Evolutionary conservation across 2,797 vertebrate genomes (phyloP), one percentile per base, ranked within the genome.

Genomic region (Catamblyrhynchus diadema): DNA sequence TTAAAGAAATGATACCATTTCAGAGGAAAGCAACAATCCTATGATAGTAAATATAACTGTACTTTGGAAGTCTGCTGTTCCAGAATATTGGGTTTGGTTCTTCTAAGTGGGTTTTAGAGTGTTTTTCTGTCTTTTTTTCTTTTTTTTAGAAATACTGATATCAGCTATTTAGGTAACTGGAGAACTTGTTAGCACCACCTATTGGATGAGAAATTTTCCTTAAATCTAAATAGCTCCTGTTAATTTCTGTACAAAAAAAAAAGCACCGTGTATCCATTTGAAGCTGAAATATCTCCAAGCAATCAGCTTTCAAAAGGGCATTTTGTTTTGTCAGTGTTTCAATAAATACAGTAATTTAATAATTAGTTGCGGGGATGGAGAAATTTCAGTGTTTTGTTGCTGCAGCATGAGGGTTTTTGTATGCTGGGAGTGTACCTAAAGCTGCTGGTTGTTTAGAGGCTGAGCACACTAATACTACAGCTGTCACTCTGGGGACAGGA

Each of bases 141-240:
- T 3, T 22, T 21, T 51, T 39, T 21, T 3, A 41, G 28, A 42
- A 80, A 28, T 47, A 39, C 7, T 71, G 74, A 6, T 20, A 11
- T 44, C 42, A 81, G 56, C 33, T 87, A 8, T 80, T 35, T 56
- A 41, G 35, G 6, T 50, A 82, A 71, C 47, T 21, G 24, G 23
- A 82, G 77, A 91, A 93, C 41, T 71, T 95, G 35, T 72, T 96
- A 71, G 92, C 78, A 90, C 85, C 69, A 87, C 33, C 90, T 97
- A 60, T 87, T 60, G 92, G 67, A 80, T 75, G 64, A 83, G 53
- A 73, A 54, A 15, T 47, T 27, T 41, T 70, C 50, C 41, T 56
- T 30, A 18, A 65, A 57, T 57, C 33, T 41, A 28, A 42, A 47
- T 5, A 1, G 4, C 62, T 85, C 16, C n/a, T 3, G 6, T 30